phyloP scores from a whole-genome alignment of 1,140 invertebrate species.

The Calycopis cecrops region DNA sequence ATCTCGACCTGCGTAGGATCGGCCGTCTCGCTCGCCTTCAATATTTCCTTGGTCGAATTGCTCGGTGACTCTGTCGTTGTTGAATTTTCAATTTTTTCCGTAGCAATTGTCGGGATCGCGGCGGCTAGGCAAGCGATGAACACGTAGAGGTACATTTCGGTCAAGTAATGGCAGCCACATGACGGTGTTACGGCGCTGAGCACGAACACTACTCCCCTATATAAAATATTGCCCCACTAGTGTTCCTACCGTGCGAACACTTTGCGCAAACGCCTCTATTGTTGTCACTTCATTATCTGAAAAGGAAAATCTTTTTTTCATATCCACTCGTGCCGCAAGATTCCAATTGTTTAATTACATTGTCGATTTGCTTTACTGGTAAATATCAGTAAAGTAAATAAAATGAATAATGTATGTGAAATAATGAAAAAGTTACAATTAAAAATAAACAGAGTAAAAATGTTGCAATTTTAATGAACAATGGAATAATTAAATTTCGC shows the following conservation, averaged over 20 bases:
- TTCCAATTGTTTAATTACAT: constrained; percentile 67
- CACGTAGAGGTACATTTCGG: constrained; percentile 57
- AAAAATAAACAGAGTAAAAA: too few species aligned
- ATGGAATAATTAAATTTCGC: too few species aligned
- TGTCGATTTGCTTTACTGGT: constrained; percentile 28
- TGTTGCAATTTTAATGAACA: too few species aligned
- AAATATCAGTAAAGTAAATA: constrained; percentile 5
- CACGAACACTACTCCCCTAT: constrained; percentile 52
- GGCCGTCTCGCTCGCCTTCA: constrained; percentile 75
- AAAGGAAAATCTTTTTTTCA: constrained; percentile 71
- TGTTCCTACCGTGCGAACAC: constrained; percentile 54
- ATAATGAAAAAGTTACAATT: too few species aligned
- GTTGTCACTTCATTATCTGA: constrained; percentile 73
- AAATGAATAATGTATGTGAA: too few species aligned
- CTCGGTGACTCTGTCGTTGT: constrained; percentile 40
- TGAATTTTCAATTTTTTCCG: constrained; percentile 61
- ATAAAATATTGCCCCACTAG: constrained; percentile 70
- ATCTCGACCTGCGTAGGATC: constrained; percentile 77
- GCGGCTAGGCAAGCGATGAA: constrained; percentile 45
- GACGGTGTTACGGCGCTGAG: constrained; percentile 54
- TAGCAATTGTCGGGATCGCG: constrained; percentile 71
- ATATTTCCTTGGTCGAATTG: constrained; percentile 67
- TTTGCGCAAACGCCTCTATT: constrained; percentile 66
- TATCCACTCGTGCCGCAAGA: constrained; percentile 48
- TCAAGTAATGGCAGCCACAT: constrained; percentile 53